Conservation (phyloP, 2,888 invertebrate genomes). For the Thyatira batis region DNA sequence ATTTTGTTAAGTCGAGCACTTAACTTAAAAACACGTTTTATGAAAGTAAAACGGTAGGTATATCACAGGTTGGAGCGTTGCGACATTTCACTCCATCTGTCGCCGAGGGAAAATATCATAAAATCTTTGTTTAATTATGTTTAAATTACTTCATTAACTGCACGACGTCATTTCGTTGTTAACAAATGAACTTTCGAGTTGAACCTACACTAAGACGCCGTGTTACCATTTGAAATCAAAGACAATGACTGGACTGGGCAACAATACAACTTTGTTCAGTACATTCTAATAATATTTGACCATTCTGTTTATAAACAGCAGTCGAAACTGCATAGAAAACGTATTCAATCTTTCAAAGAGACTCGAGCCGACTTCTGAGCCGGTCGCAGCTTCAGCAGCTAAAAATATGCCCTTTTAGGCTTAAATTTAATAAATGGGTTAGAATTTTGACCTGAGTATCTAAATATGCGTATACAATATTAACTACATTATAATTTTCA, state of each 20-base stretch:
- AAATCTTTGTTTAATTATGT: conserved; percentile 28
- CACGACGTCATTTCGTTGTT: neutral
- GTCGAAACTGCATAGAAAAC: too few relatives aligned
- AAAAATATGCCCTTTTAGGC: too few relatives aligned
- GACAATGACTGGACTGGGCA: neutral
- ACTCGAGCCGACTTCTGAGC: too few relatives aligned
- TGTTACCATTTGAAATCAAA: neutral
- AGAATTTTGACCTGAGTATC: too few relatives aligned
- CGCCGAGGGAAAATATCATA: conserved; percentile 46
- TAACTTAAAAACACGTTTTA: conserved; percentile 56
- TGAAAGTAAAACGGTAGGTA: conserved; percentile 61
- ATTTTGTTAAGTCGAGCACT: conserved; percentile 32
- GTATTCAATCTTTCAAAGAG: too few relatives aligned
- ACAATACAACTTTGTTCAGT: neutral
- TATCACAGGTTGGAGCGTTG: conserved; percentile 41
- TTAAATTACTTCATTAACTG: conserved; percentile 28
- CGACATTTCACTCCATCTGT: conserved; percentile 59
- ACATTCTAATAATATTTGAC: too few relatives aligned
- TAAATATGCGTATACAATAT: too few relatives aligned
- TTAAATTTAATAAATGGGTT: too few relatives aligned
- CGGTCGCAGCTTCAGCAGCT: too few relatives aligned
- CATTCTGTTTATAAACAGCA: too few relatives aligned
- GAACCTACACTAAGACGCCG: neutral
- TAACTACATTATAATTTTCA: too few relatives aligned
- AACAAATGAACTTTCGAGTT: neutral